Conservation (phyloP, 2,113 vertebrate species). For the Thymallus thymallus region DNA sequence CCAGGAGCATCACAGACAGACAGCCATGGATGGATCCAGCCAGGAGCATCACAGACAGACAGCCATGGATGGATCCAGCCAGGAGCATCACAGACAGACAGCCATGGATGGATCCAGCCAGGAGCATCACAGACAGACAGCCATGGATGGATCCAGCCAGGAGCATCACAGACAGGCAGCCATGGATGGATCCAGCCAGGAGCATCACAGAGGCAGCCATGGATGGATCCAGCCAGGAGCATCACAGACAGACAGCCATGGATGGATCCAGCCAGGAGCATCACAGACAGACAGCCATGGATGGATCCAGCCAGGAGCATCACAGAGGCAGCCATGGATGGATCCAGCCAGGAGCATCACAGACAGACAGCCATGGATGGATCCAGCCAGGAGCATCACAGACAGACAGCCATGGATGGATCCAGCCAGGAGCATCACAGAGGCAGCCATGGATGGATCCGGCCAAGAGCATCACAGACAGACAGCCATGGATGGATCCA, state of each 20-base stretch:
- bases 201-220: slow-evolving; percentile 30
- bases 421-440: slow-evolving; percentile 26
- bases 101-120: neutral
- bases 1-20: slow-evolving; percentile 31
- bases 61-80: neutral
- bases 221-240: too few species aligned
- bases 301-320: slow-evolving; percentile 11
- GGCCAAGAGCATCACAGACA: slow-evolving; percentile 25
- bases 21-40: neutral
- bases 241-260: slow-evolving; percentile 29
- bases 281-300: slow-evolving; percentile 26
- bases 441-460: neutral
- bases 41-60: slow-evolving; percentile 31
- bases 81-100: slow-evolving; percentile 32
- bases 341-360: slow-evolving; percentile 21
- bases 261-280: neutral
- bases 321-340: slow-evolving; percentile 11
- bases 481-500: slow-evolving; percentile 1
- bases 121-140: slow-evolving; percentile 34
- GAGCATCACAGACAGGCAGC: slow-evolving; percentile 34
- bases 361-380: slow-evolving; percentile 8
- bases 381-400: slow-evolving; percentile 22
- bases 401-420: slow-evolving; percentile 8
- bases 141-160: neutral
- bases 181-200: neutral